Percentiles rank a stretch among this genome's conserved stretches.
Evolutionary conservation across 2,888 invertebrate genomes (phyloP).

Genomic region (Andrena minutula): DNA sequence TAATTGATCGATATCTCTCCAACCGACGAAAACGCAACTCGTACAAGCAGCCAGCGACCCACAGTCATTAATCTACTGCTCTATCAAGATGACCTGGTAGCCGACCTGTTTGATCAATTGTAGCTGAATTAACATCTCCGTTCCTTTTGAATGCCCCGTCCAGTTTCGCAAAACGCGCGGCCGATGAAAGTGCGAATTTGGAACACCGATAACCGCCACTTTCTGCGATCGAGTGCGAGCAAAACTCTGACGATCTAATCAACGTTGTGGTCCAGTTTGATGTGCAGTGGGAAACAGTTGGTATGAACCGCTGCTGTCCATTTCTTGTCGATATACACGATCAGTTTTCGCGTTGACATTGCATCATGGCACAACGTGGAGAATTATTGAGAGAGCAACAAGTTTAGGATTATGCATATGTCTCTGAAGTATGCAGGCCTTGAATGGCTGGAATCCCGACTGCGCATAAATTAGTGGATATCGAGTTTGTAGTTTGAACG

Average conservation of each 20-base stretch:
- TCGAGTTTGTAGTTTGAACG: neutral
- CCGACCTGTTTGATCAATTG: conserved; percentile 50
- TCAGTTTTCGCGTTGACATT: neutral
- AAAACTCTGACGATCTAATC: neutral
- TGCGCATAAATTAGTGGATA: neutral
- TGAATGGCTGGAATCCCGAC: neutral
- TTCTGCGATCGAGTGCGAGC: neutral
- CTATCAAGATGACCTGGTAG: conserved; percentile 56
- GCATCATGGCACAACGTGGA: neutral
- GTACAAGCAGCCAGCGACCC: conserved; percentile 46
- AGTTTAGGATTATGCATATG: neutral
- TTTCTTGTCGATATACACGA: conserved; percentile 19
- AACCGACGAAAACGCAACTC: conserved; percentile 46
- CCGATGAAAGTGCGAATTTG: conserved; percentile 21
- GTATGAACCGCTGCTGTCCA: neutral
- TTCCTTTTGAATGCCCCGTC: conserved; percentile 12
- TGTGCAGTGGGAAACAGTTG: neutral
- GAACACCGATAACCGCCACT: conserved; percentile 12
- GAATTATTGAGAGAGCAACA: neutral
- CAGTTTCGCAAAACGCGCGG: neutral
- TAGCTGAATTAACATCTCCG: conserved; percentile 45
- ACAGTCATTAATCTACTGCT: conserved; percentile 47
- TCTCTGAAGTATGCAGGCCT: neutral
- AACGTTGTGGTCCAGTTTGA: conserved; percentile 17
- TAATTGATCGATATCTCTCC: conserved; percentile 56